phyloP scores from a whole-genome alignment of 2,888 invertebrate species.

The Anthophora plumipes region DNA sequence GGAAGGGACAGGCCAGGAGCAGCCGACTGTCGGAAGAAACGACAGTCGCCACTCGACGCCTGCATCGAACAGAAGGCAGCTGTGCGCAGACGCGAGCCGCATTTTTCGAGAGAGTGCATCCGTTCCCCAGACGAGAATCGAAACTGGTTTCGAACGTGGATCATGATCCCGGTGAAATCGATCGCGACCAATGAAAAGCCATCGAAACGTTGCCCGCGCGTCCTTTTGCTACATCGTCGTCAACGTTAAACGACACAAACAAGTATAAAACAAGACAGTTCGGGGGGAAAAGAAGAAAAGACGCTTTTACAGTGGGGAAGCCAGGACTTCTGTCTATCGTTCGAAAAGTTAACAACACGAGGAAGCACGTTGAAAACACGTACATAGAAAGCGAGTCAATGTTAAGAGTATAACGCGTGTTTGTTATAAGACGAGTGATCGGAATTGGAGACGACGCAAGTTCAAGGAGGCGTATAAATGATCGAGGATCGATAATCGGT shows the following conservation, averaged over 20 bases:
- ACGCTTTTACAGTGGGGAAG: too few relatives aligned
- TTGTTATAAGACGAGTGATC: too few relatives aligned
- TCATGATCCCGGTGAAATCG: constrained; percentile 49
- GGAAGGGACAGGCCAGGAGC: constrained; percentile 75
- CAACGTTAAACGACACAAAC: not conserved
- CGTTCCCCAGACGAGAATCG: constrained; percentile 38
- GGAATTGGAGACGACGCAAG: too few relatives aligned
- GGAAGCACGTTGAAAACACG: too few relatives aligned
- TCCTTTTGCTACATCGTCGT: not conserved
- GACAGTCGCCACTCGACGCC: constrained; percentile 84
- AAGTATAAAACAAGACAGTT: not conserved
- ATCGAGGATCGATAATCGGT: not conserved
- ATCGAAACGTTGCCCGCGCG: not conserved
- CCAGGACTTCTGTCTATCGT: too few relatives aligned
- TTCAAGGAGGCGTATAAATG: too few relatives aligned
- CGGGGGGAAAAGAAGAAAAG: too few relatives aligned
- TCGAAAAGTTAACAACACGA: too few relatives aligned
- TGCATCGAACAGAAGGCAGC: constrained; percentile 74
- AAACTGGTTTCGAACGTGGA: constrained; percentile 50
- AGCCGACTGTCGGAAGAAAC: constrained; percentile 76
- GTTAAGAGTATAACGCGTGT: too few relatives aligned
- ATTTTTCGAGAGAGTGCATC: constrained; percentile 56
- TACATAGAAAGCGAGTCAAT: too few relatives aligned
- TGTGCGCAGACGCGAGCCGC: constrained; percentile 55
- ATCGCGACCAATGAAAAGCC: constrained; percentile 31